These are phyloP conservation scores for Hypena proboscidalis DNA, from an alignment of 2,888 invertebrate species.

Conservation along the genomic window DNA sequence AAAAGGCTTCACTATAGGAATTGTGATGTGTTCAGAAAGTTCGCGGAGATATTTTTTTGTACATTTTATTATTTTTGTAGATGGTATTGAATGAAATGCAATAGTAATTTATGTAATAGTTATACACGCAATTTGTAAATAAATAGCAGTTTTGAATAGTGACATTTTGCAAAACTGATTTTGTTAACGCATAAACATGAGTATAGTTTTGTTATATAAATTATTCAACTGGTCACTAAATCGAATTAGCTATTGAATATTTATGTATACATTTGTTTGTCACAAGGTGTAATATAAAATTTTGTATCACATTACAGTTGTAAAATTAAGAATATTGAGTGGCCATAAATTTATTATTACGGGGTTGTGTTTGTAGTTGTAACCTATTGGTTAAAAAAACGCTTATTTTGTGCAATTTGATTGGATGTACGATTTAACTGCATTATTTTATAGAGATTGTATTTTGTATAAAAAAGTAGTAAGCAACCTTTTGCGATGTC, in stretches of 20 bases:
- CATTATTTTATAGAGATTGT: no score
- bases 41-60: slow-evolving; percentile 68
- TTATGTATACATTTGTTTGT: slow-evolving; percentile 50
- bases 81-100: slow-evolving; percentile 79
- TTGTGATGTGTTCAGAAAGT: slow-evolving; percentile 80
- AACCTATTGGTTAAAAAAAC: slow-evolving; percentile 17
- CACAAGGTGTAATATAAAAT: slow-evolving; percentile 57
- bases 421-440: no score
- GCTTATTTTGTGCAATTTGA: background rate
- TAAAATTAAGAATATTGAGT: slow-evolving; percentile 80
- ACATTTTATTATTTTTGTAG: slow-evolving; percentile 78
- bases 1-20: slow-evolving; percentile 61
- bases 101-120: slow-evolving; percentile 85
- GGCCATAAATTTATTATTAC: slow-evolving; percentile 72
- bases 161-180: slow-evolving; percentile 45
- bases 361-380: slow-evolving; percentile 59
- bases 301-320: slow-evolving; percentile 70
- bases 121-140: slow-evolving; percentile 77
- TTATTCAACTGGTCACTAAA: slow-evolving; percentile 58
- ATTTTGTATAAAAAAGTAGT: no score
- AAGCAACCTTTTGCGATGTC: no score
- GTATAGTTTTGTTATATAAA: slow-evolving; percentile 49
- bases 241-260: slow-evolving; percentile 54
- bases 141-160: slow-evolving; percentile 65
- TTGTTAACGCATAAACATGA: slow-evolving; percentile 41